phyloP scores from a whole-genome alignment of 2,113 vertebrate genomes.

The Marmota monax region DNA sequence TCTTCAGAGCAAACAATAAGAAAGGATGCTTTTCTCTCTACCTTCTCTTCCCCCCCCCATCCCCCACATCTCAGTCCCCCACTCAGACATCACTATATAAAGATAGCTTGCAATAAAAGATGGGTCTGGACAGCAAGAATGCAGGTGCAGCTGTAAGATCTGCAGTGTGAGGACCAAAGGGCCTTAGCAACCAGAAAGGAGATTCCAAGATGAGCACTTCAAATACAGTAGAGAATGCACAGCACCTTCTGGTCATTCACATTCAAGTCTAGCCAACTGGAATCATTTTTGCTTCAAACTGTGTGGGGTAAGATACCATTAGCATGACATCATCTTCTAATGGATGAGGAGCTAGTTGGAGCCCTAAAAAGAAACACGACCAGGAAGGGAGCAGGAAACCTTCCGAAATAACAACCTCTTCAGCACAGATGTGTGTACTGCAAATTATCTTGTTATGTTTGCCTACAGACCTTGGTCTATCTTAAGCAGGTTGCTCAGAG shows the following conservation, averaged over 20 bases:
- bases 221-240: slow-evolving; percentile 77
- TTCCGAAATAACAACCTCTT: slow-evolving; percentile 67
- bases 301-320: slow-evolving; percentile 73
- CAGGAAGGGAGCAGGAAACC: neutral
- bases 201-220: slow-evolving; percentile 78
- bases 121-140: slow-evolving; percentile 80
- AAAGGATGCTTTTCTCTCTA: slow-evolving; percentile 63
- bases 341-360: slow-evolving; percentile 73
- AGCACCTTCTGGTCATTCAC: slow-evolving; percentile 82
- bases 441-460: slow-evolving; percentile 65
- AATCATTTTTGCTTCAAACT: slow-evolving; percentile 81
- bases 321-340: slow-evolving; percentile 83
- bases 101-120: slow-evolving; percentile 81
- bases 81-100: slow-evolving; percentile 69
- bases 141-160: slow-evolving; percentile 79
- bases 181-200: slow-evolving; percentile 77
- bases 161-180: slow-evolving; percentile 72
- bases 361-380: slow-evolving; percentile 69
- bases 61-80: neutral
- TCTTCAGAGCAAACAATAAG: slow-evolving; percentile 74
- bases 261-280: slow-evolving; percentile 77
- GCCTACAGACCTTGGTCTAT: slow-evolving; percentile 57
- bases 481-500: slow-evolving; percentile 61
- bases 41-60: neutral
- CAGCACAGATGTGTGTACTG: slow-evolving; percentile 55